Evolutionary conservation across 2,113 vertebrate genomes (phyloP).

Genomic region (Nesoenas mayeri): DNA sequence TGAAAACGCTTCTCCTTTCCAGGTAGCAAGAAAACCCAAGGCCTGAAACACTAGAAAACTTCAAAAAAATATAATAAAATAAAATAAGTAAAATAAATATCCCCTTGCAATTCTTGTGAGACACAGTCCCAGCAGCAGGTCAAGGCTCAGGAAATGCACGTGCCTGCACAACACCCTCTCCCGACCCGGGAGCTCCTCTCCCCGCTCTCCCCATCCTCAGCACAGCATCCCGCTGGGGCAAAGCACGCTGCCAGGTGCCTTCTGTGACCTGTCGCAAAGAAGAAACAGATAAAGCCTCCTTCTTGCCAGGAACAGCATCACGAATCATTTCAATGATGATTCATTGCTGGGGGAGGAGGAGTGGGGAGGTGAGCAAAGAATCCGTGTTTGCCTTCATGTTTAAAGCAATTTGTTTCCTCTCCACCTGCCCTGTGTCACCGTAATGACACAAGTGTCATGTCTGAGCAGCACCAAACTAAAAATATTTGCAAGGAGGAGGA

Average conservation of each 20-base stretch:
- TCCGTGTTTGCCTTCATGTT: not conserved
- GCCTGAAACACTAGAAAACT: not conserved
- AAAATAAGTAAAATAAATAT: no score
- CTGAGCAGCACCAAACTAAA: not conserved
- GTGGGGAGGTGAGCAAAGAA: not conserved
- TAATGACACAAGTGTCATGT: not conserved
- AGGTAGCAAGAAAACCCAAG: not conserved
- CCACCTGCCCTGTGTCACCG: not conserved
- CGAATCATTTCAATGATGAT: fast-evolving
- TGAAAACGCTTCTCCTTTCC: not conserved
- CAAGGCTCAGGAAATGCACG: fast-evolving
- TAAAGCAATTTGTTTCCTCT: not conserved
- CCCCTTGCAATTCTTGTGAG: not conserved
- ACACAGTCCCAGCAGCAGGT: not conserved
- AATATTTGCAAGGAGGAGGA: not conserved
- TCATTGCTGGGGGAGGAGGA: not conserved
- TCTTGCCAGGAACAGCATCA: not conserved
- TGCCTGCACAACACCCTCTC: not conserved
- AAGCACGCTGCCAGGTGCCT: not conserved
- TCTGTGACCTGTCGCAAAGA: not conserved
- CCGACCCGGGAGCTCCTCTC: not conserved
- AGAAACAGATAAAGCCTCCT: not conserved
- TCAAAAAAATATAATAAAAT: not conserved
- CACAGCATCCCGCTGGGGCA: fast-evolving
- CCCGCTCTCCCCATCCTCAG: not conserved